Evolutionary conservation across 2,113 vertebrate species (phyloP).

Genomic region (Sander vitreus): DNA sequence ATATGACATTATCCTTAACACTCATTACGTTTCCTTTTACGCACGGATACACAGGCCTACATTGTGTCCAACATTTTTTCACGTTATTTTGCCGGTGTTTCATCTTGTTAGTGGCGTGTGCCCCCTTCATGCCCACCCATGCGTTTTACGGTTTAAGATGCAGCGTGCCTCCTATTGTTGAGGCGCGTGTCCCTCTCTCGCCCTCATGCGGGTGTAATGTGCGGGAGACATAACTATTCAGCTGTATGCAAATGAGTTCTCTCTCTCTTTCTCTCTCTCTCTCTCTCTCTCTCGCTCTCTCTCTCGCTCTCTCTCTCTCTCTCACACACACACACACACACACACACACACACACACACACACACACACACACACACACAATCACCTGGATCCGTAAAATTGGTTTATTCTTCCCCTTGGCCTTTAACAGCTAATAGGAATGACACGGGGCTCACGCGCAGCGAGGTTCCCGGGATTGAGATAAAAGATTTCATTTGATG

Average conservation of each 20-base stretch:
- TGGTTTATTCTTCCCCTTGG: constrained; percentile 37
- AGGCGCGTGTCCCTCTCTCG: constrained; percentile 77
- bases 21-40: constrained; percentile 10
- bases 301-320: constrained; percentile 14
- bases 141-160: constrained; percentile 67
- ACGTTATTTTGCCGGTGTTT: constrained; percentile 47
- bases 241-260: constrained; percentile 84
- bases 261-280: constrained; percentile 28
- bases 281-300: constrained; percentile 18
- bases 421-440: constrained; percentile 35
- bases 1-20: background rate
- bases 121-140: constrained; percentile 65
- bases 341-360: constrained; percentile 12
- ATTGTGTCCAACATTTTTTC: background rate
- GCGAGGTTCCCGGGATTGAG: constrained; percentile 12
- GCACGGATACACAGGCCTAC: background rate
- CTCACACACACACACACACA: constrained; percentile 8
- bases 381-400: constrained; percentile 51
- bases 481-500: constrained; percentile 39
- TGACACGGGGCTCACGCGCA: constrained; percentile 9
- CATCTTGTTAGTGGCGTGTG: constrained; percentile 60
- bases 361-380: constrained; percentile 11
- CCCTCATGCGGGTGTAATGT: constrained; percentile 76
- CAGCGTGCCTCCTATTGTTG: constrained; percentile 80
- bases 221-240: constrained; percentile 78